Evolutionary conservation across 2,113 vertebrate genomes (phyloP), one percentile per base, ranked within the genome.

Genomic region (Varanus salvator): DNA sequence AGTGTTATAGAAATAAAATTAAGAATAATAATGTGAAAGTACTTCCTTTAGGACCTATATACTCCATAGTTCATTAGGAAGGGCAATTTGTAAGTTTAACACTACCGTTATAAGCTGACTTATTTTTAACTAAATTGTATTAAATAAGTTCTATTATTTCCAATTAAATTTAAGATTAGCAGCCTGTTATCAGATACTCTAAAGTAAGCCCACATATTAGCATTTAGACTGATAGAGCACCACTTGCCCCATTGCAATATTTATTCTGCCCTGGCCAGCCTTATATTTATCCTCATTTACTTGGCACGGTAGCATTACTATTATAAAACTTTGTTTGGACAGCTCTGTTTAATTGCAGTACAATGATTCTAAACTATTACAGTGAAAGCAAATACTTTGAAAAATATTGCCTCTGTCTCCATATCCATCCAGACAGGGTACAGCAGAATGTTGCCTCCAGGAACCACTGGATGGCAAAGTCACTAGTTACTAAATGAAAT

Each of bases 221-320:
- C 91, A 93, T 93, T 96, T 95, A 94, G 92, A 95, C 91, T 94
- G 94, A 95, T 91, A 93, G 87, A 92, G 90, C 91, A 94, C 93
- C 93, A 95, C 91, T 94, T 94, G 91, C 93, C 90, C 93, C 93
- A 75, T 90, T 93, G 96, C 91, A 93, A 94, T 94, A 94, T 95
- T 96, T 96, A 92, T 93, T 93, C 92, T 94, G 88, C 78, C 91
- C 89, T 85, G 87, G 88, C 94, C 93, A 88, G 90, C 90, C 92
- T 94, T 94, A 92, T 96, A 93, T 96, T 96, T 96, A 96, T 94
- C 94, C 93, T 93, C 91, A 90, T 83, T 4, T 91, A 94, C 86
- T 94, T 93, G 89, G 91, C 91, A 91, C 0, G 0, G 93, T 86
- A 92, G 93, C 93, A 92, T 94, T 93, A 95, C 89, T 93, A 89